A percentile compares a stretch with the other conserved stretches of the same genome.
These are phyloP conservation scores for Pelobates fuscus DNA, from an alignment of 2,113 vertebrate genomes.

Conservation along the genomic window DNA sequence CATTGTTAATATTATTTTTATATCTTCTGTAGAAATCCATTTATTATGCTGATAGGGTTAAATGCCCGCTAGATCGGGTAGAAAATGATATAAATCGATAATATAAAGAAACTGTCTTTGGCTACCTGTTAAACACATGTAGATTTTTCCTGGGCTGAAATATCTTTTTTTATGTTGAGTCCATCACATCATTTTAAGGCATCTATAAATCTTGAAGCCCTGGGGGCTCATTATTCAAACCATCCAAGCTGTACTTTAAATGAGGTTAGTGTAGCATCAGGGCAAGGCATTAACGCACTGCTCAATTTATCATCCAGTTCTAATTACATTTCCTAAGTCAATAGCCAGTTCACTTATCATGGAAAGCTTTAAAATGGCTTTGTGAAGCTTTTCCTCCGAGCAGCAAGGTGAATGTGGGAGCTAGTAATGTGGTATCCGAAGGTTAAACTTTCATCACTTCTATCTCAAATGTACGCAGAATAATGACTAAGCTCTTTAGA, in stretches of 20 bases:
- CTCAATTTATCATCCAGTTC: conserved; percentile 49
- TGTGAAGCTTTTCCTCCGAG: neutral
- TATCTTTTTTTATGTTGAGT: conserved; percentile 32
- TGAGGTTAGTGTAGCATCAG: conserved; percentile 51
- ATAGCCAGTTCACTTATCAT: conserved; percentile 51
- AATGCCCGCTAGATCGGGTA: neutral
- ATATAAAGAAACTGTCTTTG: conserved; percentile 24
- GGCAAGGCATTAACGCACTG: conserved; percentile 49
- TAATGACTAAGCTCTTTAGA: neutral
- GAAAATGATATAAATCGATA: conserved; percentile 13
- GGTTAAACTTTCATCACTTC: conserved; percentile 7
- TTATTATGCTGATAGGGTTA: too few relatives aligned
- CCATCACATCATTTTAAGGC: conserved; percentile 48
- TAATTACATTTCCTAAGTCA: conserved; percentile 52
- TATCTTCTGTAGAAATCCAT: neutral
- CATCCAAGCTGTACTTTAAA: conserved; percentile 49
- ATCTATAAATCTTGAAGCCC: conserved; percentile 51
- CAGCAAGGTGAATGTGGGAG: neutral
- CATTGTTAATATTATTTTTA: too few relatives aligned
- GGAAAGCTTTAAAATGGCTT: conserved; percentile 40
- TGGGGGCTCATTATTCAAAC: conserved; percentile 50
- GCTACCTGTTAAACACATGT: conserved; percentile 33
- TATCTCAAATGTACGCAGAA: conserved; percentile 13
- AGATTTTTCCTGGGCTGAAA: conserved; percentile 34
- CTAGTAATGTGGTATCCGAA: neutral